phyloP scores from a whole-genome alignment of 2,888 invertebrate genomes.

The Ectemnius lituratus region DNA sequence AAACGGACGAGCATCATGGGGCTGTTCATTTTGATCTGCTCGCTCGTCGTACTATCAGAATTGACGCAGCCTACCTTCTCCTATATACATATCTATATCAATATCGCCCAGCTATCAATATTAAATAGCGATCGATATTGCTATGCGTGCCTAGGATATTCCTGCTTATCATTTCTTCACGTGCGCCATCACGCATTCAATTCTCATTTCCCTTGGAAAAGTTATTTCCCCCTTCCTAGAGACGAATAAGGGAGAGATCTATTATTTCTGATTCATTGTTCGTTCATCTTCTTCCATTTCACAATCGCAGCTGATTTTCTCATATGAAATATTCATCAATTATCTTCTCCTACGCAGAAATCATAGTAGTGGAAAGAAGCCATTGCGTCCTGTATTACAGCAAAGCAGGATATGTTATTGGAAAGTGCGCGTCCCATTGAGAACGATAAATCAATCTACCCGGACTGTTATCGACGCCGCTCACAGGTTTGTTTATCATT shows the following conservation, averaged over 20 bases:
- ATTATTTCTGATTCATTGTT: too few species aligned
- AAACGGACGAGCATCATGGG: conserved; percentile 42
- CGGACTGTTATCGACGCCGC: conserved; percentile 68
- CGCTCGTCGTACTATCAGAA: conserved; percentile 16
- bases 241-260: too few species aligned
- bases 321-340: background rate
- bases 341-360: conserved; percentile 14
- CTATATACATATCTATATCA: too few species aligned
- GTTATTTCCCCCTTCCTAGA: too few species aligned
- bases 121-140: too few species aligned
- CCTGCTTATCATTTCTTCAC: too few species aligned
- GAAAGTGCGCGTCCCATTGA: conserved; percentile 28
- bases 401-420: conserved; percentile 45
- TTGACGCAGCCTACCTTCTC: conserved; percentile 15
- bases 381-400: conserved; percentile 27
- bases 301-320: too few species aligned
- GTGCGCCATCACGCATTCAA: too few species aligned
- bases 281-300: too few species aligned
- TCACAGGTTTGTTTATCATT: conserved; percentile 68
- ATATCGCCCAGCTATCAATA: too few species aligned
- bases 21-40: conserved; percentile 29
- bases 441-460: conserved; percentile 69
- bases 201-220: too few species aligned
- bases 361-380: conserved; percentile 22
- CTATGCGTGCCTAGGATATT: too few species aligned